Conservation (phyloP, 2,113 vertebrate genomes). For the Baryphthengus martii region DNA sequence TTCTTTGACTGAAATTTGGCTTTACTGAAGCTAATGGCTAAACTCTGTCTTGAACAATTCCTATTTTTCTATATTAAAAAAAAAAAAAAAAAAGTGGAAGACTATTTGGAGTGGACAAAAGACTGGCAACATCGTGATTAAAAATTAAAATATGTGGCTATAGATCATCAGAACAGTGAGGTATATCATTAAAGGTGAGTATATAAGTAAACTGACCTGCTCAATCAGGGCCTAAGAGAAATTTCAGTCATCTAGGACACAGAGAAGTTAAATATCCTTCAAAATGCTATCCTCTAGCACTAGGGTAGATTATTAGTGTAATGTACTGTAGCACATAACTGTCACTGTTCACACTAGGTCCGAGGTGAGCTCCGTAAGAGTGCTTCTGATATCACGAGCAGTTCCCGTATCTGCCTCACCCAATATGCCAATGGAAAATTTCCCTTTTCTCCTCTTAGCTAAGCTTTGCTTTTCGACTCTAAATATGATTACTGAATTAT, state of each 20-base stretch:
- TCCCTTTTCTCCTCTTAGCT: neutral
- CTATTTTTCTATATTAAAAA: neutral
- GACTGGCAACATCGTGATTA: neutral
- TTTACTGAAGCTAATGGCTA: conserved; percentile 25
- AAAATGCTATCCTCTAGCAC: neutral
- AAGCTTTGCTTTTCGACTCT: neutral
- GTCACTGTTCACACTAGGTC: neutral
- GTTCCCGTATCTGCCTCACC: neutral
- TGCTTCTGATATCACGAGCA: neutral
- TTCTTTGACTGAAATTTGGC: conserved; percentile 58
- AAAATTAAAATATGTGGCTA: neutral
- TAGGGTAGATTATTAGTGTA: neutral
- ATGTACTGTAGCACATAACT: neutral
- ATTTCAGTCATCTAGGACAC: neutral
- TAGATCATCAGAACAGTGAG: neutral
- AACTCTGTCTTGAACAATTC: neutral
- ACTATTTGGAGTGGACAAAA: neutral
- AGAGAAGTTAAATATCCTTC: neutral
- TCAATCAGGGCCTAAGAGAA: neutral
- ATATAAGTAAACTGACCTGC: neutral
- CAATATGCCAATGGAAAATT: neutral
- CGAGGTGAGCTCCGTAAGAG: neutral
- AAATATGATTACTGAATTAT: neutral
- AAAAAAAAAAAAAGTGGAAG: neutral
- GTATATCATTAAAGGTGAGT: neutral